A percentile compares a stretch with the other conserved stretches of the same genome.
Evolutionary conservation across 2,113 vertebrate species (phyloP).

Genomic region (Saiga tatarica): DNA sequence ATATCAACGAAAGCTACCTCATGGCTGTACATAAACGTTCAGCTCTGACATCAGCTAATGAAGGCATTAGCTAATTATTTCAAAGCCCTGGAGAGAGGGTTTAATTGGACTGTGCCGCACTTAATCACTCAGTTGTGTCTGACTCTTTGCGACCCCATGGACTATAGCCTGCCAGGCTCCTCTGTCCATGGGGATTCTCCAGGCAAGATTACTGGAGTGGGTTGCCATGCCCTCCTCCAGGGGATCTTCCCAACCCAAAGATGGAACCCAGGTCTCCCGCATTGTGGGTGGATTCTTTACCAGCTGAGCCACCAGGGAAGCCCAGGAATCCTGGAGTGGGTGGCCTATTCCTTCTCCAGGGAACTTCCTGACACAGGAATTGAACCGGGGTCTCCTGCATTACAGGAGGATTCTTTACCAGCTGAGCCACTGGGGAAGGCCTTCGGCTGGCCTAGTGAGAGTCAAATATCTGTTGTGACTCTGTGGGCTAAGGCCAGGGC

Average conservation of each 20-base stretch:
- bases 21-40: background rate
- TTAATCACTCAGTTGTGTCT: background rate
- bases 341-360: background rate
- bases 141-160: fast-evolving
- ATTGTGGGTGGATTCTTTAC: background rate
- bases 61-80: background rate
- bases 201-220: background rate
- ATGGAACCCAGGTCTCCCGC: background rate
- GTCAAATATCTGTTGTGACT: background rate
- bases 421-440: background rate
- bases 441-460: background rate
- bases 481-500: background rate
- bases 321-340: background rate
- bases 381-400: fast-evolving
- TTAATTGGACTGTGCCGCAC: background rate
- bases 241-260: background rate
- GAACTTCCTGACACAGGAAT: background rate
- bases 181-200: background rate
- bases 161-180: background rate
- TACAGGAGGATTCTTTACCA: background rate
- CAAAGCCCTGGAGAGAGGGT: background rate
- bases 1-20: background rate
- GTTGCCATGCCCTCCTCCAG: background rate
- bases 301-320: background rate
- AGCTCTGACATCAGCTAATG: background rate